These are phyloP conservation scores for Hemiprocne comata DNA, from an alignment of 2,113 vertebrate species.

Conservation along the genomic window DNA sequence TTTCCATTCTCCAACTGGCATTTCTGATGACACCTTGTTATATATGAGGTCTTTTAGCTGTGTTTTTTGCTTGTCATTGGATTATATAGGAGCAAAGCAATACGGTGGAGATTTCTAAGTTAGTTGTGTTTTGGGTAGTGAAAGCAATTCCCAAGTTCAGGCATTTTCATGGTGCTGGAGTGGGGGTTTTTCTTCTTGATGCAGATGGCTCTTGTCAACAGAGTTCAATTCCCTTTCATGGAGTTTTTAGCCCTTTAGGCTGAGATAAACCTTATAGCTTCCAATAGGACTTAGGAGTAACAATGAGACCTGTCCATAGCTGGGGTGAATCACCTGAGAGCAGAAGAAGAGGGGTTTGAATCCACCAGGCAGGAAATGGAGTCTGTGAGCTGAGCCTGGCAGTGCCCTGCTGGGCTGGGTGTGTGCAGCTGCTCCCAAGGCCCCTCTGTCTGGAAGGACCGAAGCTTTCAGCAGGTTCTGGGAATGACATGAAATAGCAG, in stretches of 20 bases:
- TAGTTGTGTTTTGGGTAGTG: not conserved
- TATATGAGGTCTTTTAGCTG: not conserved
- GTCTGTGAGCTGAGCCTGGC: not conserved
- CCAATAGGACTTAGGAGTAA: not conserved
- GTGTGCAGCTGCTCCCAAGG: not conserved
- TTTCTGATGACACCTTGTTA: not conserved
- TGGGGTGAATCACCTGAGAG: not conserved
- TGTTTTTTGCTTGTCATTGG: not conserved
- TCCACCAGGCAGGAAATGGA: rapidly evolving
- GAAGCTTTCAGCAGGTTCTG: not conserved
- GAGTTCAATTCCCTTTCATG: not conserved
- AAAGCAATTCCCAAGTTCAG: not conserved
- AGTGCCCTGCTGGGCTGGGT: not conserved
- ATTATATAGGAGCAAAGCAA: not conserved
- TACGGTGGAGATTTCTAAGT: not conserved
- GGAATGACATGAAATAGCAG: not conserved
- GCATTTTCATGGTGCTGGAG: not conserved
- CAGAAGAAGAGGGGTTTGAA: not conserved
- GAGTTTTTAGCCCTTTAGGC: not conserved
- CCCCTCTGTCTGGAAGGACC: rapidly evolving
- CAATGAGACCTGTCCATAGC: not conserved
- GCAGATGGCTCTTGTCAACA: not conserved
- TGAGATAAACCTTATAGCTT: not conserved
- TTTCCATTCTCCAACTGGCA: not conserved
- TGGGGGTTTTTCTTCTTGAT: not conserved